Percentiles rank a stretch among this genome's conserved stretches.
These are phyloP conservation scores for Adineta ricciae DNA, from an alignment of 2,888 invertebrate species.

Conservation along the genomic window DNA sequence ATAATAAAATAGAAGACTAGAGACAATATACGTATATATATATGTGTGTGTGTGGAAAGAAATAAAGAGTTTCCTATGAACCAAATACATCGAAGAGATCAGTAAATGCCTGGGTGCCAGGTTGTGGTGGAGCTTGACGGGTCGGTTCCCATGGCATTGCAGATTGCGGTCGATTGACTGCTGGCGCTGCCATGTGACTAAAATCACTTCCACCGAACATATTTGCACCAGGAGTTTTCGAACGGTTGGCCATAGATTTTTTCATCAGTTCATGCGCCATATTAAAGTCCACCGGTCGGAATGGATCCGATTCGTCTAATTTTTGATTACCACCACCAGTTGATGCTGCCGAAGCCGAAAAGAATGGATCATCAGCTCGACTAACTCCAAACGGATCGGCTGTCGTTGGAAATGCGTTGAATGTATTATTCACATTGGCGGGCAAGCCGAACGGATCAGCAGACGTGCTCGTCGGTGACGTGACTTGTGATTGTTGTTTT, in stretches of 20 bases:
- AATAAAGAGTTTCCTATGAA: not conserved
- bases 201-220: slow-evolving; percentile 25
- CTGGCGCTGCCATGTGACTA: not conserved
- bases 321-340: not conserved
- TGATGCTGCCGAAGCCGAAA: not conserved
- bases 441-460: slow-evolving; percentile 6
- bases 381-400: slow-evolving; percentile 5
- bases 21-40: not conserved
- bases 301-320: slow-evolving; percentile 14
- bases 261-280: not conserved
- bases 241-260: not conserved
- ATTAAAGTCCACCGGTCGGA: not conserved
- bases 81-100: slow-evolving; percentile 31
- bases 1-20: slow-evolving; percentile 9
- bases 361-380: not conserved
- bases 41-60: not conserved
- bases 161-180: slow-evolving; percentile 30
- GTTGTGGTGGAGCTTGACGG: not conserved
- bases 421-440: slow-evolving; percentile 6
- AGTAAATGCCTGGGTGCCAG: slow-evolving; percentile 20
- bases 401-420: not conserved
- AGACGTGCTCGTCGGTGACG: not conserved
- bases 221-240: slow-evolving; percentile 27
- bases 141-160: slow-evolving; percentile 21
- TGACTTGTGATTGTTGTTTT: not conserved